These are phyloP conservation scores for Agrochola litura DNA, from an alignment of 2,888 invertebrate species.

Conservation along the genomic window DNA sequence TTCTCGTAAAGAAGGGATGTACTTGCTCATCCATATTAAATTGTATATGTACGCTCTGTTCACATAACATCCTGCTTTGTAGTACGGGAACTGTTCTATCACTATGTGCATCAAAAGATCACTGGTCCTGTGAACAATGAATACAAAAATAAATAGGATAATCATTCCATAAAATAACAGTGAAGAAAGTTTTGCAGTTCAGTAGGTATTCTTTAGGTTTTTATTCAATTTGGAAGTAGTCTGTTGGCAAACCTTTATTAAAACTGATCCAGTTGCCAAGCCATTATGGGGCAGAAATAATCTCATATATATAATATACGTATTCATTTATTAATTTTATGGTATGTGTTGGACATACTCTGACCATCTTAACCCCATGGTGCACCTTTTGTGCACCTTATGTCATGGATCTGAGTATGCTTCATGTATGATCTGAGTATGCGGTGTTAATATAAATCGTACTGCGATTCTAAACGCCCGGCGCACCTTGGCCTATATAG, in stretches of 20 bases:
- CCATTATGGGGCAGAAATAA: background rate
- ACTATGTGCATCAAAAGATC: slow-evolving; percentile 92
- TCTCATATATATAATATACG: background rate
- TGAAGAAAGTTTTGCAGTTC: background rate
- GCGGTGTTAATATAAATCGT: no score
- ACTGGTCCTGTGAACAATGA: slow-evolving; percentile 91
- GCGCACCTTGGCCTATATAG: no score
- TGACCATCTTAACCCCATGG: background rate
- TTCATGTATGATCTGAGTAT: no score
- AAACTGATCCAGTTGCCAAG: background rate
- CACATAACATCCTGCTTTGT: slow-evolving; percentile 92
- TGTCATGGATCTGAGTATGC: background rate
- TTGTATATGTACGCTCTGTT: slow-evolving; percentile 95
- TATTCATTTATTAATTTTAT: background rate
- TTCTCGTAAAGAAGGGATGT: slow-evolving; percentile 93
- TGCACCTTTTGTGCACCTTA: background rate
- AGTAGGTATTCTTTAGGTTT: background rate
- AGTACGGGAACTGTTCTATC: slow-evolving; percentile 93
- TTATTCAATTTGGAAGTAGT: background rate
- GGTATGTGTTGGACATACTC: background rate
- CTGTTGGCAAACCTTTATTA: background rate
- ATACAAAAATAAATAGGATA: background rate
- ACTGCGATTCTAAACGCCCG: no score
- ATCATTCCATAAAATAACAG: background rate
- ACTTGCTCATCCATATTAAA: slow-evolving; percentile 93